Evolutionary conservation across 2,797 vertebrate species (phyloP).

Genomic region (Eospalax fontanierii): DNA sequence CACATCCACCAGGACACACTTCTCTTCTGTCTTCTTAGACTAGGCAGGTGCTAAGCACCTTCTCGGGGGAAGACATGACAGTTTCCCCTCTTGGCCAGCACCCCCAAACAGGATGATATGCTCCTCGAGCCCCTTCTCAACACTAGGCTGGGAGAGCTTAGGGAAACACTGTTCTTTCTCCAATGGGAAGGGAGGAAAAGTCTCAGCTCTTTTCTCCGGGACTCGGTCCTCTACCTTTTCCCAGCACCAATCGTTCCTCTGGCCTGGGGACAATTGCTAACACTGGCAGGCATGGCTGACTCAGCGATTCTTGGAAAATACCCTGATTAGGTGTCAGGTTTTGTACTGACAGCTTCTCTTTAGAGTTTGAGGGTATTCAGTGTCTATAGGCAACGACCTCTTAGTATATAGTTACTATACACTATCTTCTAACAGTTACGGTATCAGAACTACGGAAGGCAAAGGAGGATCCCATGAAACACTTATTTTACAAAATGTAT

Average conservation of each 20-base stretch:
- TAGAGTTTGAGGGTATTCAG: background rate
- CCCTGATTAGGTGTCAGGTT: background rate
- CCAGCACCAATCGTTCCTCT: background rate
- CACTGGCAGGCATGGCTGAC: background rate
- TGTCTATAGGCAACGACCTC: background rate
- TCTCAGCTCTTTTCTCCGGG: background rate
- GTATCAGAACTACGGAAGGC: conserved; percentile 7
- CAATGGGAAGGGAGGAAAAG: background rate
- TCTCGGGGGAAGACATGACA: background rate
- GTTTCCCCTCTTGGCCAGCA: background rate
- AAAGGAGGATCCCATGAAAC: background rate
- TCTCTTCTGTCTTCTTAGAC: background rate
- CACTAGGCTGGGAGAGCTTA: background rate
- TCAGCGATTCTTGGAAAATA: background rate
- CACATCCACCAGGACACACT: background rate
- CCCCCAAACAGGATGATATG: no score
- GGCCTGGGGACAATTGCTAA: background rate
- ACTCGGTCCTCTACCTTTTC: background rate
- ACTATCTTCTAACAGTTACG: background rate
- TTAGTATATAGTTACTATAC: background rate
- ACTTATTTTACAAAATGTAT: background rate
- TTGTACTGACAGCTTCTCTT: background rate
- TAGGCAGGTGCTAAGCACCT: background rate
- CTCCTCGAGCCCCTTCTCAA: background rate
- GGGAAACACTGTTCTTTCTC: background rate